Base-by-base conservation (phyloP, 1,140 invertebrate species). In the Elymnias hypermnestra region DNA sequence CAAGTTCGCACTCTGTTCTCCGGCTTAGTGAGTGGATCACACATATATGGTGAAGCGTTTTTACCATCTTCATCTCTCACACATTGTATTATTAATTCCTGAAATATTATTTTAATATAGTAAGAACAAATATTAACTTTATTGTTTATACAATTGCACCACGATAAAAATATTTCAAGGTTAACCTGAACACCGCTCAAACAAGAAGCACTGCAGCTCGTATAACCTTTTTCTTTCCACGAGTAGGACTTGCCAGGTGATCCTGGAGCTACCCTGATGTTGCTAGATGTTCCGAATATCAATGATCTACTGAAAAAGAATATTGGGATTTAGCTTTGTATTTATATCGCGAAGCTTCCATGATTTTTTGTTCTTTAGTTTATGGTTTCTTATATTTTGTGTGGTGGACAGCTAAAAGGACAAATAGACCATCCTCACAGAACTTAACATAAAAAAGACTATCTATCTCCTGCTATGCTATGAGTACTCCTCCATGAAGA, bases 171-270 rank as follows among this genome's bases (percentile, higher is more conserved):
- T n/a, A n/a, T n/a, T n/a, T n/a, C n/a, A n/a, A n/a, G n/a, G n/a
- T n/a, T n/a, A n/a, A 86, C 86, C 74, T 87, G 89, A 12, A 91
- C 90, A 77, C 94, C 97, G 69, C 97, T 97, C 2, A 98, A 89
- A 83, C 97, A 99, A 29, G 95, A 96, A 0, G 95, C 95, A 65
- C 95, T 98, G 87, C 97, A 99, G 47, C 94, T 92, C 0, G 95
- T 97, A 60, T 93, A 95, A 0, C 94, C 94, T 57, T 92, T 89
- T 60, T 94, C 92, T 59, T 93, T 92, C 94, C 94, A 96, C 0
- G 93, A 93, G 75, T 94, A 95, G 0, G 93, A 90, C 53, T 91
- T 91, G 1, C 90, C 90, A 63, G 79, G 91, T 57, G 88, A 90
- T 53, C 73, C 90, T 55, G 63, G 89, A 50, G 88, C 72, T 45